A percentile compares a stretch with the other conserved stretches of the same genome.
These are phyloP conservation scores for Thysanoteuthis rhombus DNA, from an alignment of 2,888 invertebrate species.

Conservation along the genomic window DNA sequence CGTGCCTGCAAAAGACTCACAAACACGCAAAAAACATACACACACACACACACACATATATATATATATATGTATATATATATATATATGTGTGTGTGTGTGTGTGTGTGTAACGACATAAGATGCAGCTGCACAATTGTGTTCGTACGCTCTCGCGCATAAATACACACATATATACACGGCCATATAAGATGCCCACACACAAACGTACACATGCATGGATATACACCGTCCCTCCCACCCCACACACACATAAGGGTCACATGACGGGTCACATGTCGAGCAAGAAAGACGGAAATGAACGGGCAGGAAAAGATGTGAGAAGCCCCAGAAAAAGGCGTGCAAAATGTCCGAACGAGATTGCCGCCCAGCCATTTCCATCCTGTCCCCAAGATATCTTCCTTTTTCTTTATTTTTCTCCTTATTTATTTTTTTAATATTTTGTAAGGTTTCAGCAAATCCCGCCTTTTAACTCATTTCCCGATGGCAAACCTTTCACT, in stretches of 20 bases:
- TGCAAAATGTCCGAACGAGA: not conserved
- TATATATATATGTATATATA: too few relatives aligned
- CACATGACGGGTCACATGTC: not conserved
- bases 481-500: not conserved
- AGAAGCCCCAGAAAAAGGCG: not conserved
- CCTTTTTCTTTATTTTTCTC: not conserved
- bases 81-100: not conserved
- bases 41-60: not conserved
- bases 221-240: not conserved
- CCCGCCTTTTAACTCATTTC: not conserved
- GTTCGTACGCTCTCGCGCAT: too few relatives aligned
- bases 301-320: not conserved
- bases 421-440: too few relatives aligned
- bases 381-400: not conserved
- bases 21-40: not conserved
- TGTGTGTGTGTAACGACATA: too few relatives aligned
- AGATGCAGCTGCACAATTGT: too few relatives aligned
- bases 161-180: too few relatives aligned
- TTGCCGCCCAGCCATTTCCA: not conserved
- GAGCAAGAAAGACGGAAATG: not conserved
- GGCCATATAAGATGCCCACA: too few relatives aligned
- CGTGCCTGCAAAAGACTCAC: too few relatives aligned
- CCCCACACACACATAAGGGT: not conserved
- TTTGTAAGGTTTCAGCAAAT: not conserved
- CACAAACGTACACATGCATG: not conserved